Evolutionary conservation across 92 coral and sea anemone genomes (phyloP).

Genomic region (Zoanthus sansibaricus): DNA sequence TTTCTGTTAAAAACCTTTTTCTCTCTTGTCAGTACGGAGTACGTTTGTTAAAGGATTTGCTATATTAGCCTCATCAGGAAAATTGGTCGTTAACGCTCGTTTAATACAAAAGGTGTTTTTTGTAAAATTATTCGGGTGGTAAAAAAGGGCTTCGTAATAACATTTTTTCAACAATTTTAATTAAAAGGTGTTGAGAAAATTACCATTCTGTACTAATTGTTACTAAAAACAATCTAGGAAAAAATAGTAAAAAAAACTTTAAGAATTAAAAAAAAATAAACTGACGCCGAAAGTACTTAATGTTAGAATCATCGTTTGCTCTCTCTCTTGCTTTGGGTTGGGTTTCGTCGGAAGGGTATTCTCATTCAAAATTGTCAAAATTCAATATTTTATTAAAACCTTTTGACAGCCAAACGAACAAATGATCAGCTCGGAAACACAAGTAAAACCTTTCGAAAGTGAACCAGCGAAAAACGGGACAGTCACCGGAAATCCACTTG

Average conservation of each 20-base stretch:
- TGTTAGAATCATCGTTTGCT: no score
- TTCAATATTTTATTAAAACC: no score
- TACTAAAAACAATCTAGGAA: no score
- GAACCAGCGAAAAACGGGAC: background rate
- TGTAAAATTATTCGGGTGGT: background rate
- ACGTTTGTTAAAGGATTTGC: background rate
- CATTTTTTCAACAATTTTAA: no score
- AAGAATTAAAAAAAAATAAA: no score
- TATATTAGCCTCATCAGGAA: background rate
- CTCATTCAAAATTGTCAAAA: no score
- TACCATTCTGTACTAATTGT: no score
- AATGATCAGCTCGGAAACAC: constrained; percentile 1
- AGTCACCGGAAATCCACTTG: constrained; percentile 64
- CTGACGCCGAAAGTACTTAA: no score
- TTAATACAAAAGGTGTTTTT: background rate
- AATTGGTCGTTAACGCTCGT: background rate
- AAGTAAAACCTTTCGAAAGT: background rate
- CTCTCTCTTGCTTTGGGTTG: no score
- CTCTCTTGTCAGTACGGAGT: background rate
- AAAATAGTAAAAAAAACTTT: no score
- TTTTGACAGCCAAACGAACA: background rate
- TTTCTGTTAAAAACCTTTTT: background rate
- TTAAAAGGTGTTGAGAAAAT: no score
- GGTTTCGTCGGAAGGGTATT: no score
- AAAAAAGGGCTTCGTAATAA: background rate